These are phyloP conservation scores for Todiramphus chloris DNA, from an alignment of 2,113 vertebrate species.

Conservation along the genomic window DNA sequence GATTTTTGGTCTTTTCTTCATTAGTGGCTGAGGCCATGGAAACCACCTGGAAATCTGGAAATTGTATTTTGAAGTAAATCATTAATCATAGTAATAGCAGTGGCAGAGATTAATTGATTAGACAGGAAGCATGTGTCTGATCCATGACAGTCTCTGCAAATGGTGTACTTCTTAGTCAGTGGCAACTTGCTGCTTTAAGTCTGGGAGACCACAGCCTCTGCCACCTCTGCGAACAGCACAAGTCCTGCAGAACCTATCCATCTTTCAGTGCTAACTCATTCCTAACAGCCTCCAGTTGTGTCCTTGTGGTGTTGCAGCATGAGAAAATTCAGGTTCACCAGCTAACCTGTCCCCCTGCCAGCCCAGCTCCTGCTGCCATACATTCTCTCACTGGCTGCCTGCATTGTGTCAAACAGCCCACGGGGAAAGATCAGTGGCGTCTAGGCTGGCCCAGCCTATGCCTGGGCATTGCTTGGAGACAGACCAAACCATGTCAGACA, in stretches of 20 bases:
- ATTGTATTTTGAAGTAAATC: background rate
- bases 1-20: background rate
- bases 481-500: background rate
- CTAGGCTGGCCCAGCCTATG: background rate
- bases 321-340: background rate
- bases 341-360: background rate
- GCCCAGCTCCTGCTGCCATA: background rate
- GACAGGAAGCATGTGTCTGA: background rate
- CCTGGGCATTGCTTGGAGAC: background rate
- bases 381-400: background rate
- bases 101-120: background rate
- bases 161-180: background rate
- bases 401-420: background rate
- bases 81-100: background rate
- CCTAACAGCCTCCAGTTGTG: background rate
- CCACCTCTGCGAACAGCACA: too few relatives aligned
- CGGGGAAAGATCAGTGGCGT: background rate
- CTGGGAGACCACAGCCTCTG: background rate
- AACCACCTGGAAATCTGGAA: background rate
- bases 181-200: background rate
- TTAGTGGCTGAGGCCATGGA: background rate
- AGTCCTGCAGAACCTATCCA: background rate
- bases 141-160: background rate
- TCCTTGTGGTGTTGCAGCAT: rapidly evolving
- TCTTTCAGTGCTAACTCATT: background rate